These are phyloP conservation scores for Hybognathus amarus DNA, from an alignment of 2,797 vertebrate species.

Conservation along the genomic window DNA sequence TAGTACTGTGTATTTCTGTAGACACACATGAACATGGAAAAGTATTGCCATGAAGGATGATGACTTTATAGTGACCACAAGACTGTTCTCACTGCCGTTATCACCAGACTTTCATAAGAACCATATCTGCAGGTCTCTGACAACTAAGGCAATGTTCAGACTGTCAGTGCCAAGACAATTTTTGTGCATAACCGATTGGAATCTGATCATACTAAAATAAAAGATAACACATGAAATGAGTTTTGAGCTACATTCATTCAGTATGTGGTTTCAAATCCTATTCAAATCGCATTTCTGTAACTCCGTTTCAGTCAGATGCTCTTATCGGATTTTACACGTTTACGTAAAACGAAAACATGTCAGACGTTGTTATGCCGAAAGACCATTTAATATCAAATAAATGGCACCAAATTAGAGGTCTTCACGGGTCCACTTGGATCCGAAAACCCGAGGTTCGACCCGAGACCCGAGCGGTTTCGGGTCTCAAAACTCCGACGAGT, in stretches of 20 bases:
- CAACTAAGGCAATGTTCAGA: not conserved
- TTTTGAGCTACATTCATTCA: too few relatives aligned
- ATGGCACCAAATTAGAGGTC: too few relatives aligned
- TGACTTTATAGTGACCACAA: not conserved
- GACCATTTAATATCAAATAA: not conserved
- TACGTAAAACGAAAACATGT: not conserved
- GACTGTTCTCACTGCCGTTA: not conserved
- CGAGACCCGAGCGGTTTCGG: too few relatives aligned
- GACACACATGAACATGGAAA: constrained; percentile 31
- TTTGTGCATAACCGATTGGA: not conserved
- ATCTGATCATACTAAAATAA: not conserved
- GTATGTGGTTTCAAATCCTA: too few relatives aligned
- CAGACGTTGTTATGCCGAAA: not conserved
- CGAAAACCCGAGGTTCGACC: too few relatives aligned
- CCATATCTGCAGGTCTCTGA: too few relatives aligned
- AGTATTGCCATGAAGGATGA: not conserved
- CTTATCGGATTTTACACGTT: not conserved
- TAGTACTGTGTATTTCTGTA: constrained; percentile 94
- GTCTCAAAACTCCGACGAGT: too few relatives aligned
- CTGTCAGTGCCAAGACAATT: not conserved
- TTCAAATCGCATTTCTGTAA: too few relatives aligned
- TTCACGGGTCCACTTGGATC: too few relatives aligned
- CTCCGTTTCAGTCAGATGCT: not conserved
- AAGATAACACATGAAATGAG: too few relatives aligned
- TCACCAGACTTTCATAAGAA: not conserved